A percentile compares a stretch with the other conserved stretches of the same genome.
These are phyloP conservation scores for Callorhinus ursinus DNA, from an alignment of 2,113 vertebrate genomes.

Conservation along the genomic window DNA sequence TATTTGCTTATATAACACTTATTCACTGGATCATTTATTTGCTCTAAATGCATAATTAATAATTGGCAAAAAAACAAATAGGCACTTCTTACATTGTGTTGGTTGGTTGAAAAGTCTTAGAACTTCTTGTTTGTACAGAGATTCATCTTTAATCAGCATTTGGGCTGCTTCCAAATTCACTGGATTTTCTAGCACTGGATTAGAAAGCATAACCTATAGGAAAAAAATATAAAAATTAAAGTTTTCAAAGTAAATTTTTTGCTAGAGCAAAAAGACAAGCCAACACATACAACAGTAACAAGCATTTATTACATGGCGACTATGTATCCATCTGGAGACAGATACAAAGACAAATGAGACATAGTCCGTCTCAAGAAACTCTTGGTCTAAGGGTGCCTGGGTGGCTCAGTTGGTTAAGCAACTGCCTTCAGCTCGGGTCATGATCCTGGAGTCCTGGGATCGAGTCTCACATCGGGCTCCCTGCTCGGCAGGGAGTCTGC, in stretches of 20 bases:
- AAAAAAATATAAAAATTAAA: not conserved
- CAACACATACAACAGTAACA: not conserved
- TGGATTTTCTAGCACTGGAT: constrained; percentile 72
- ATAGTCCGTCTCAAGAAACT: not conserved
- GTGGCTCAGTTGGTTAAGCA: no score
- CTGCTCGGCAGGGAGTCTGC: no score
- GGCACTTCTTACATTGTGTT: constrained; percentile 53
- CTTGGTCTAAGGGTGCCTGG: not conserved
- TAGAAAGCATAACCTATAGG: constrained; percentile 80
- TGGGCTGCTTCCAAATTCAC: constrained; percentile 66
- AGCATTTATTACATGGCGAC: not conserved
- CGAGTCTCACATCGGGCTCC: no score
- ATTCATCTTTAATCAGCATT: not conserved
- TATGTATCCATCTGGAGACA: not conserved
- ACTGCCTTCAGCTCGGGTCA: no score
- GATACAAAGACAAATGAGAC: not conserved
- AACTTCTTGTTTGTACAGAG: constrained; percentile 20
- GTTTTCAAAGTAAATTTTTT: constrained; percentile 14
- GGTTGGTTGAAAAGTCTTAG: constrained; percentile 40
- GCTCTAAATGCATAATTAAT: not conserved
- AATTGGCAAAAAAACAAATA: not conserved
- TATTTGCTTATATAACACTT: not conserved
- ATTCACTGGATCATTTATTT: not conserved
- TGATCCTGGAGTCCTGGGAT: no score
- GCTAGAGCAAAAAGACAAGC: constrained; percentile 16